phyloP scores from a whole-genome alignment of 2,888 invertebrate genomes.

The Cephus sareptanus region DNA sequence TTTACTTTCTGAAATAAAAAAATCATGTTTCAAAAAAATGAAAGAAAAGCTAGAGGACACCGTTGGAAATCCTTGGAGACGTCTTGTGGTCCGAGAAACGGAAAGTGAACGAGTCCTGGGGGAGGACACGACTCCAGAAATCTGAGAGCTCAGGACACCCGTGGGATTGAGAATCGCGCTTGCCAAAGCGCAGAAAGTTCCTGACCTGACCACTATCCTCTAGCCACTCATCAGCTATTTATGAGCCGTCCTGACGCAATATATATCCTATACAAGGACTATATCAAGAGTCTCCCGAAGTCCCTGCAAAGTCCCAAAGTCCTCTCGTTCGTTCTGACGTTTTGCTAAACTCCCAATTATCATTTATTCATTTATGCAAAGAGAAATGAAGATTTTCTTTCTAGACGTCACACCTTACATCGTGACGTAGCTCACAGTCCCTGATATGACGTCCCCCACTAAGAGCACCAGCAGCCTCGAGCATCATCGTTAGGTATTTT shows the following conservation, averaged over 20 bases:
- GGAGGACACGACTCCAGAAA: neutral
- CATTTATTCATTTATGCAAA: neutral
- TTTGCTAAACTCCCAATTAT: neutral
- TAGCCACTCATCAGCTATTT: conserved; percentile 49
- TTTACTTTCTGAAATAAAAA: neutral
- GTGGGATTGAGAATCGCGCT: neutral
- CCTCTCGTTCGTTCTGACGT: neutral
- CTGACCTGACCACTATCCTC: conserved; percentile 36
- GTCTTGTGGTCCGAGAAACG: neutral
- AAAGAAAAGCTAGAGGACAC: neutral
- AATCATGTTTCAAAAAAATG: neutral
- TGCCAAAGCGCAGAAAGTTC: conserved; percentile 12
- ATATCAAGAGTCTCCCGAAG: neutral
- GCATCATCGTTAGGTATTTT: neutral
- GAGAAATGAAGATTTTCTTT: neutral
- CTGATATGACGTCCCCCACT: neutral
- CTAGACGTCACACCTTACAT: neutral
- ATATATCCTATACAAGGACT: neutral
- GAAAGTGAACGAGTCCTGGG: neutral
- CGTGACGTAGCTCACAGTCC: neutral
- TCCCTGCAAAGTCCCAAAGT: neutral
- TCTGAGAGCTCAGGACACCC: neutral
- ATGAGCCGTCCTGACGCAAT: conserved; percentile 40
- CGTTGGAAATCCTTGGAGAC: neutral
- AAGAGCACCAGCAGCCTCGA: neutral